Base-by-base conservation (phyloP, 2,888 invertebrate species). In the Rotaria sp. region DNA sequence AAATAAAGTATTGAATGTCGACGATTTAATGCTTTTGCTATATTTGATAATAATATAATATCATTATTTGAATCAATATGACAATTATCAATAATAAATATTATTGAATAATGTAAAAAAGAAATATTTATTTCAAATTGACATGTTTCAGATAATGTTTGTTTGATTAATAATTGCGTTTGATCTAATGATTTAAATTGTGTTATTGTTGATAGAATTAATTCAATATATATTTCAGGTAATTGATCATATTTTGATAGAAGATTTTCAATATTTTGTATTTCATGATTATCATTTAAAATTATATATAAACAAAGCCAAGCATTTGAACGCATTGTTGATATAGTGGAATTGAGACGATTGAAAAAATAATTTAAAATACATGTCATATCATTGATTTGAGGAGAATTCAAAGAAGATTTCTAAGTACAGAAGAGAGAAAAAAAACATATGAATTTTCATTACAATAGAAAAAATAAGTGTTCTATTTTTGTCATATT, bases 281-380 rank as follows among this genome's bases (percentile, higher is more conserved):
- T 67, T 67, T 30, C 35, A 35, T 35, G 0, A 18, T 67, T 41
- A 15, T 80, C 80, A 15, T 80, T 45, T 26, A 80, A 26, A 21
- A 80, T 80, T 0, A 80, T 80, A 80, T 80, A n/a, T 80, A 80
- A 80, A 80, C 80, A 80, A 45, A 45, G 80, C 80, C 80, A 80
- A 80, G 80, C 80, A 45, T 80, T 80, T n/a, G 45, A 45, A 80
- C 80, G 80, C n/a, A 80, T 45, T 15, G 45, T 45, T 24, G 80
- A 80, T 45, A 45, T 45, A 45, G 45, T 80, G 0, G 80, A 80
- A 80, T 80, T 80, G 1, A 80, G 21, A 80, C 80, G 45, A 15
- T 80, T 80, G n/a, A 80, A 35, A 80, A 80, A 80, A 80, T 80
- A 80, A 80, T 45, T 45, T 1, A 80, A n/a, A 8, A 80, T 80